Conservation (phyloP, 2,113 vertebrate species). For the Cisticola juncidis region DNA sequence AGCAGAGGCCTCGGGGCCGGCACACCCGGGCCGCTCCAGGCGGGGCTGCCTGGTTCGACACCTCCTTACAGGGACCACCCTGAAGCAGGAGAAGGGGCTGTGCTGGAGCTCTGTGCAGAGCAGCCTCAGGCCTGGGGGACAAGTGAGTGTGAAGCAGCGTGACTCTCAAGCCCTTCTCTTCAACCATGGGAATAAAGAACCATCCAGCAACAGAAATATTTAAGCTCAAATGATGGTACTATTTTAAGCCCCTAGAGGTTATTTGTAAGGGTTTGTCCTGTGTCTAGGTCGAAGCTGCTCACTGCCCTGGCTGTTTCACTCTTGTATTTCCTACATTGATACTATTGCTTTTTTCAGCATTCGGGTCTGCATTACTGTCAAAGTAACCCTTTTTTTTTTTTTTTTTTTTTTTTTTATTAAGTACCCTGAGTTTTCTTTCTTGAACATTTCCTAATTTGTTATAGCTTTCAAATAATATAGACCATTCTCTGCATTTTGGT, state of each 20-base stretch:
- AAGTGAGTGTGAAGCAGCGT: fast-evolving
- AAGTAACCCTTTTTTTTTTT: neutral
- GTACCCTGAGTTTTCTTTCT: neutral
- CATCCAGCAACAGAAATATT: neutral
- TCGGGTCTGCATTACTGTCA: neutral
- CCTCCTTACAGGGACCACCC: no score
- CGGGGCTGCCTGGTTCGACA: fast-evolving
- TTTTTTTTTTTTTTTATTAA: neutral
- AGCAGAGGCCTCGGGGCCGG: fast-evolving
- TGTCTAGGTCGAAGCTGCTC: neutral
- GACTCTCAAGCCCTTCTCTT: neutral
- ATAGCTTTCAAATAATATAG: neutral
- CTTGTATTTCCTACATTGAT: fast-evolving
- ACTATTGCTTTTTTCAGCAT: neutral
- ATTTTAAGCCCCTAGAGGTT: neutral
- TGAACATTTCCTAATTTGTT: neutral
- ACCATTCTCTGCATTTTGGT: neutral
- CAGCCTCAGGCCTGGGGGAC: neutral
- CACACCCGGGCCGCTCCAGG: fast-evolving
- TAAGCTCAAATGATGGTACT: neutral
- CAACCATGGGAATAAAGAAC: fast-evolving
- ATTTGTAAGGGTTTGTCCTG: neutral
- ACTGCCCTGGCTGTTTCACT: neutral
- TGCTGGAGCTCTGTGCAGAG: fast-evolving
- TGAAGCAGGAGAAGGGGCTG: fast-evolving